These are phyloP conservation scores for Caenorhabditis drosophilae DNA, from an alignment of 2,888 invertebrate genomes.

Conservation along the genomic window DNA sequence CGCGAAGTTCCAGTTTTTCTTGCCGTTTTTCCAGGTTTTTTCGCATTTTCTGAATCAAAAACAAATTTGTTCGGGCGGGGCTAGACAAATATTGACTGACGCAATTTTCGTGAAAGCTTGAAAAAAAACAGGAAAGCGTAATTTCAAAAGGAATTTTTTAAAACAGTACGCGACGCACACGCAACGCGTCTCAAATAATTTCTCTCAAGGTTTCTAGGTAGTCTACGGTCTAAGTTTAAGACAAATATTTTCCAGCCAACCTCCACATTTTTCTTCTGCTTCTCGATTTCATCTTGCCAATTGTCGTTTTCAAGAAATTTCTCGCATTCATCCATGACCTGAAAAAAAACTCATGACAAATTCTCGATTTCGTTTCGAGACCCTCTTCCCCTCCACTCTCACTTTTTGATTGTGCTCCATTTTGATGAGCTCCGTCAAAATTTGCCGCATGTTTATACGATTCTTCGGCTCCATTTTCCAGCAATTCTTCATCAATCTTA, in stretches of 20 bases:
- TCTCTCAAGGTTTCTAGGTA: too few species aligned
- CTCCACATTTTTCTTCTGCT: constrained; percentile 49
- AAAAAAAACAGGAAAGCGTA: too few species aligned
- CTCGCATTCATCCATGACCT: constrained; percentile 51
- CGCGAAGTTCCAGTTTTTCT: constrained; percentile 53
- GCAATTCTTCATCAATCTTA: constrained; percentile 54
- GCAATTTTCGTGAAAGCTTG: too few species aligned
- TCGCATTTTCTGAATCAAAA: constrained; percentile 52
- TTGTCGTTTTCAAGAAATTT: constrained; percentile 52
- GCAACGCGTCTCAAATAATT: too few species aligned
- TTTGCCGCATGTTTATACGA: constrained; percentile 46
- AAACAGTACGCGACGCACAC: too few species aligned
- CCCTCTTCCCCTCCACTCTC: too few species aligned
- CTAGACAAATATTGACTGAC: too few species aligned
- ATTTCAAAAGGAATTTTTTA: too few species aligned
- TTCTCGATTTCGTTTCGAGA: too few species aligned
- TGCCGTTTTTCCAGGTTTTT: constrained; percentile 50
- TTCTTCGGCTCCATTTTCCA: constrained; percentile 59
- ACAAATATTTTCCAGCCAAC: too few species aligned
- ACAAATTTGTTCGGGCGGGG: too few species aligned
- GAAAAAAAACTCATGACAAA: not conserved
- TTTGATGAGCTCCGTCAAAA: constrained; percentile 27
- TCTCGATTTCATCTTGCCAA: constrained; percentile 56
- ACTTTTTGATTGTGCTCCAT: constrained; percentile 28
- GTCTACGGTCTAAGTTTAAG: too few species aligned